A percentile compares a stretch with the other conserved stretches of the same genome.
These are phyloP conservation scores for Tachysurus fulvidraco DNA, from an alignment of 2,113 vertebrate genomes.

Conservation along the genomic window DNA sequence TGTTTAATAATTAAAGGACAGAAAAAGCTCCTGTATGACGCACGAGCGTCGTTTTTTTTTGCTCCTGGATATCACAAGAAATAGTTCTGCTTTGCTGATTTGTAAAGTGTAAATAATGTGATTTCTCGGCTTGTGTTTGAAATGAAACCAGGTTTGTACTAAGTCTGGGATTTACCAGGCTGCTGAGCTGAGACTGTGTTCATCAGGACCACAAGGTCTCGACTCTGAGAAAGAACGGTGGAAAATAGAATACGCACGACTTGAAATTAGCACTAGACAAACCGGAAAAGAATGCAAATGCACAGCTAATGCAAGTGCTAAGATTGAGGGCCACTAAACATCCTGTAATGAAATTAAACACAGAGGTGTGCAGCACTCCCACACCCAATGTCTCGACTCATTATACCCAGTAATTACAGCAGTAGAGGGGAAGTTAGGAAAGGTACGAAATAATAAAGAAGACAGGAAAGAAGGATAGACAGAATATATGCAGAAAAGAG, in stretches of 20 bases:
- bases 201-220: too few species aligned
- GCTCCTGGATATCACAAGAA: constrained; percentile 9
- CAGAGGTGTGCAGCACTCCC: neutral
- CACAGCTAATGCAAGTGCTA: neutral
- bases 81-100: constrained; percentile 4
- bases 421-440: neutral
- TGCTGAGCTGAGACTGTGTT: neutral
- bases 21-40: constrained; percentile 4
- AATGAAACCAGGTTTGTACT: constrained; percentile 1
- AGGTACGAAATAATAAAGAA: neutral
- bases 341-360: neutral
- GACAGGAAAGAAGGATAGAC: neutral
- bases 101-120: constrained; percentile 11
- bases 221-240: too few species aligned
- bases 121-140: neutral
- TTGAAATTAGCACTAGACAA: neutral
- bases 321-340: neutral
- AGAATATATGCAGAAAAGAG: neutral
- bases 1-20: neutral
- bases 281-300: neutral
- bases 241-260: neutral
- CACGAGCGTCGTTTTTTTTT: neutral
- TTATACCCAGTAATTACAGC: neutral
- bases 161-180: neutral
- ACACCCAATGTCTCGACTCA: neutral